These are phyloP conservation scores for Dromaius novaehollandiae DNA, from an alignment of 2,113 vertebrate species.

Conservation along the genomic window DNA sequence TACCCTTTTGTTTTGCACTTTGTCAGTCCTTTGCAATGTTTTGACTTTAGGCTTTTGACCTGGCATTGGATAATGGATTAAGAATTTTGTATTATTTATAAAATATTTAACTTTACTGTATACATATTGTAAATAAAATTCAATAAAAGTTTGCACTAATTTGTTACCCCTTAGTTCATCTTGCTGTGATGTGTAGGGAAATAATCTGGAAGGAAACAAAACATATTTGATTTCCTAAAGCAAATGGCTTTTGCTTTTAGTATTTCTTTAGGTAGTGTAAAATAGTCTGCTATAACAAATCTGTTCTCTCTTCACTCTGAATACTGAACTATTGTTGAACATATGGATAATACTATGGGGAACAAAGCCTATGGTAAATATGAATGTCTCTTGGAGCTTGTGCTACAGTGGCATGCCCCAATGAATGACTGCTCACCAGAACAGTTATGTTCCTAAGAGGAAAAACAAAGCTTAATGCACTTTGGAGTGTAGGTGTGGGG, in stretches of 20 bases:
- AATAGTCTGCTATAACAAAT: background rate
- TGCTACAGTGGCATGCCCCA: background rate
- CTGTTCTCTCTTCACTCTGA: background rate
- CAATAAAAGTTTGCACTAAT: slow-evolving; percentile 35
- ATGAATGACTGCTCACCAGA: accelerated
- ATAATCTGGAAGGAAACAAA: accelerated
- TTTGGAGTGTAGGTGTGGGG: background rate
- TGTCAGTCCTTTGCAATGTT: slow-evolving; percentile 3
- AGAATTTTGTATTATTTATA: slow-evolving; percentile 64
- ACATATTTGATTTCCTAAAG: background rate
- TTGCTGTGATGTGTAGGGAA: background rate
- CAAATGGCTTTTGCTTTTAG: background rate
- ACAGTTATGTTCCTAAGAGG: background rate
- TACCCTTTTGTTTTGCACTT: background rate
- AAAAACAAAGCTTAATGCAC: accelerated
- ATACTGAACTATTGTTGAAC: background rate
- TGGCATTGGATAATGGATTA: slow-evolving; percentile 71
- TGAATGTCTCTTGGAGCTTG: background rate
- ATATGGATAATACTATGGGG: background rate
- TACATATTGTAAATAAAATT: slow-evolving; percentile 57
- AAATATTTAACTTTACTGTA: background rate
- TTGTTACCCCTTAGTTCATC: background rate
- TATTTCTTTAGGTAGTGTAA: background rate
- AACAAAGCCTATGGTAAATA: background rate
- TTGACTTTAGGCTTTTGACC: slow-evolving; percentile 73